Conservation (phyloP, 2,888 invertebrate species). For the Leucophora obtusa region DNA sequence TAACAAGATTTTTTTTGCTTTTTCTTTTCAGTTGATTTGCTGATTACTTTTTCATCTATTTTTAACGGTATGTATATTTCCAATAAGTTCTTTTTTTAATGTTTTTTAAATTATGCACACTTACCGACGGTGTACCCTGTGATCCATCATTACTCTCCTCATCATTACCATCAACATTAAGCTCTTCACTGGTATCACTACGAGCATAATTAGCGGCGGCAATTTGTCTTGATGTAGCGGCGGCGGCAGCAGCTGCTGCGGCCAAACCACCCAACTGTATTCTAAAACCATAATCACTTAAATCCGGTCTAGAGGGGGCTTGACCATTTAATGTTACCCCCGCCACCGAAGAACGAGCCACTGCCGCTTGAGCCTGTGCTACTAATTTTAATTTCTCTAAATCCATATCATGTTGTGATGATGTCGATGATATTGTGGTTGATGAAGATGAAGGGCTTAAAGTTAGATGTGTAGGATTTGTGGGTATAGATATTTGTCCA, state of each 20-base stretch:
- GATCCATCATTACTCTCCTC: conserved; percentile 79
- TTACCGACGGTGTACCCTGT: conserved; percentile 78
- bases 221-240: conserved; percentile 75
- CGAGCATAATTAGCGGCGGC: conserved; percentile 77
- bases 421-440: conserved; percentile 57
- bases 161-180: conserved; percentile 79
- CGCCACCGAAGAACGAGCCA: conserved; percentile 67
- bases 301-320: conserved; percentile 72
- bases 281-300: conserved; percentile 79
- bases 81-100: too few relatives aligned
- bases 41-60: background rate
- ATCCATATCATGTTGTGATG: conserved; percentile 73
- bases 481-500: conserved; percentile 50
- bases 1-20: too few relatives aligned
- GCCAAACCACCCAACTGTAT: conserved; percentile 79
- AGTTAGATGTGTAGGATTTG: conserved; percentile 51
- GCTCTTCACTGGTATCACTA: conserved; percentile 79
- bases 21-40: background rate
- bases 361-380: conserved; percentile 73
- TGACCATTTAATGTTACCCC: conserved; percentile 60
- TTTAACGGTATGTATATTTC: background rate
- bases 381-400: conserved; percentile 78
- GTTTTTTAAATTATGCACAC: conserved; percentile 60
- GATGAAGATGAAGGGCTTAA: conserved; percentile 64
- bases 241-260: conserved; percentile 77